Evolutionary conservation across 2,888 invertebrate genomes (phyloP), one percentile per base, ranked within the genome.

Genomic region (Pocota personata): DNA sequence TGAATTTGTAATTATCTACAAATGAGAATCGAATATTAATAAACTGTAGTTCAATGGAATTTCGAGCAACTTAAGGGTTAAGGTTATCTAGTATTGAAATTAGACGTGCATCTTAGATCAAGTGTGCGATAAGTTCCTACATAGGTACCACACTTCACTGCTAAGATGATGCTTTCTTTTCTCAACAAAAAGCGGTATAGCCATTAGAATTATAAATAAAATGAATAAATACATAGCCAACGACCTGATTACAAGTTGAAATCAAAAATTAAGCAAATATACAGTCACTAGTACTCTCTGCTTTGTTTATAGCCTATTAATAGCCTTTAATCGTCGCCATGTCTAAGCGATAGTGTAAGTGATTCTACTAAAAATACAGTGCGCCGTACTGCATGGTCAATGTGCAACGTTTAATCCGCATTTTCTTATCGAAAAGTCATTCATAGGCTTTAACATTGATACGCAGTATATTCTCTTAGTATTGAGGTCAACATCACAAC

Each of bases 201-300:
- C n/a, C 5, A 14, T 2, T 5, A 10, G 6, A 50, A 35, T 35
- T 19, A 10, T 10, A 14, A 57, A 57, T 32, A 32, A n/a, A 35
- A 12, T 19, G 10, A 2, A 7, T 16, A 55, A 14, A 40, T 16
- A 12, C 57, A 43, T 2, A 37, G 37, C 58, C 10, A 19, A 30
- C 60, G 60, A 60, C 60, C 60, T 60, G 21, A 60, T 60, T 60
- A 24, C 40, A 40, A 21, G 3, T 40, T 60, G 4, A 10, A 60
- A 40, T 60, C 7, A 24, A 60, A 40, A 14, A 43, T 40, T 24
- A 24, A 60, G 27, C 57, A 57, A 43, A 32, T 40, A 14, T 8
- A 6, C 43, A 16, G 6, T 10, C 14, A 32, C 27, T 8, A 55
- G 12, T 16, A 32, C 32, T 35, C 12, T 19, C 4, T 1, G 1